Conservation (phyloP, 2,797 vertebrate genomes). For the Triplophysa bombifrons region DNA sequence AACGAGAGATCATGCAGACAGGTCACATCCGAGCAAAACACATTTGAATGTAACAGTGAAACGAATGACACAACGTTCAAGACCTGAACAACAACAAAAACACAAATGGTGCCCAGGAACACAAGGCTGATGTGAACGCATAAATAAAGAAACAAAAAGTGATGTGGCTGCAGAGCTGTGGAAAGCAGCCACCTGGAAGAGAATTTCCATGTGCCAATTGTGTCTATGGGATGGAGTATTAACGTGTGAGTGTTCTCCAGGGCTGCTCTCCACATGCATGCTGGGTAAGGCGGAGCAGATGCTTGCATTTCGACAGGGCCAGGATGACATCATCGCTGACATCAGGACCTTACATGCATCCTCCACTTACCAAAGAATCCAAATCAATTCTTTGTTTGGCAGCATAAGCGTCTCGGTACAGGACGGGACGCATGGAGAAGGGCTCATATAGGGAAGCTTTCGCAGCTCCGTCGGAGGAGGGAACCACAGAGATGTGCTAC, state of each 20-base stretch:
- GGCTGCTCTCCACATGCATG: slow-evolving; percentile 62
- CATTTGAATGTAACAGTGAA: neutral
- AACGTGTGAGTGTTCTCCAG: neutral
- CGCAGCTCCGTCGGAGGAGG: slow-evolving; percentile 63
- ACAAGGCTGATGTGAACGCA: slow-evolving; percentile 35
- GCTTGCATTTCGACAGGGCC: slow-evolving; percentile 44
- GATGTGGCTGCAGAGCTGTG: slow-evolving; percentile 52
- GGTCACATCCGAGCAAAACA: slow-evolving; percentile 44
- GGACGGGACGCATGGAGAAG: slow-evolving; percentile 40
- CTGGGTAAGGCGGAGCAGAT: slow-evolving; percentile 67
- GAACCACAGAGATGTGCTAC: slow-evolving; percentile 55
- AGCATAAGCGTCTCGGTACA: slow-evolving; percentile 55
- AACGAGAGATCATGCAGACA: slow-evolving; percentile 52
- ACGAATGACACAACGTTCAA: slow-evolving; percentile 13
- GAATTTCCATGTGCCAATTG: neutral
- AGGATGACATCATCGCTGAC: slow-evolving; percentile 61
- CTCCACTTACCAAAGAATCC: slow-evolving; percentile 83
- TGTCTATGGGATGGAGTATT: neutral
- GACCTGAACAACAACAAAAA: slow-evolving; percentile 30
- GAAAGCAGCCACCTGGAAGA: slow-evolving; percentile 64
- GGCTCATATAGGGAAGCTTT: slow-evolving; percentile 19
- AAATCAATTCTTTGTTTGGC: slow-evolving; percentile 75
- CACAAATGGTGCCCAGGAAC: slow-evolving; percentile 47
- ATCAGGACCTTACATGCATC: slow-evolving; percentile 69
- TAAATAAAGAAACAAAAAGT: slow-evolving; percentile 11